These are phyloP conservation scores for Pygoscelis adeliae DNA, from an alignment of 2,113 vertebrate genomes.

Conservation along the genomic window DNA sequence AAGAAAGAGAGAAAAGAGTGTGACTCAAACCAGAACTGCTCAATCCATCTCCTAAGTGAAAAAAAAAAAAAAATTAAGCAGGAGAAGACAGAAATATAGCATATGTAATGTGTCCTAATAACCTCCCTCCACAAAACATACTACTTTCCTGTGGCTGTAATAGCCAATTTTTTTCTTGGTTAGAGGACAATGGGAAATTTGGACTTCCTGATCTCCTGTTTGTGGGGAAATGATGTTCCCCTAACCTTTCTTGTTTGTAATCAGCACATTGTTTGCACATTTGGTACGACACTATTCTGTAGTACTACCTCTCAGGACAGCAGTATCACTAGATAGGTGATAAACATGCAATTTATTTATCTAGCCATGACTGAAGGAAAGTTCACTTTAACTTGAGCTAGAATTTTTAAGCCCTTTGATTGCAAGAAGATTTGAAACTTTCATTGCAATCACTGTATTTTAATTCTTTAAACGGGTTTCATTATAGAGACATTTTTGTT, in stretches of 20 bases:
- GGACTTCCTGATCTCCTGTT: neutral
- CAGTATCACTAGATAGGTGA: neutral
- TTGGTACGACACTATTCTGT: neutral
- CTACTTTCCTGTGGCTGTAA: neutral
- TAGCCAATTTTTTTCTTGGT: neutral
- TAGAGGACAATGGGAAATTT: neutral
- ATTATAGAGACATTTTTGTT: neutral
- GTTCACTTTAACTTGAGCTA: neutral
- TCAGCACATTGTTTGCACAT: neutral
- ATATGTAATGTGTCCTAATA: neutral
- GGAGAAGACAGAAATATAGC: neutral
- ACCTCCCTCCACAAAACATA: neutral
- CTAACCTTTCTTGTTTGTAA: neutral
- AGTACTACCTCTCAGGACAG: neutral
- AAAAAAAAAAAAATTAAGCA: neutral
- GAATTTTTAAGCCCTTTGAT: neutral
- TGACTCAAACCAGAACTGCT: slow-evolving; percentile 18
- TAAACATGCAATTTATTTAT: neutral
- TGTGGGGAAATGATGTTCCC: neutral
- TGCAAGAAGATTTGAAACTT: neutral
- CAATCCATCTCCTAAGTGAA: neutral
- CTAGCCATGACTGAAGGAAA: neutral
- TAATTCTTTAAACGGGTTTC: neutral
- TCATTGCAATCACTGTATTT: neutral
- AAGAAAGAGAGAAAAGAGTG: neutral